These are phyloP conservation scores for Onchidella celtica DNA, from an alignment of 2,888 invertebrate species.

Conservation along the genomic window DNA sequence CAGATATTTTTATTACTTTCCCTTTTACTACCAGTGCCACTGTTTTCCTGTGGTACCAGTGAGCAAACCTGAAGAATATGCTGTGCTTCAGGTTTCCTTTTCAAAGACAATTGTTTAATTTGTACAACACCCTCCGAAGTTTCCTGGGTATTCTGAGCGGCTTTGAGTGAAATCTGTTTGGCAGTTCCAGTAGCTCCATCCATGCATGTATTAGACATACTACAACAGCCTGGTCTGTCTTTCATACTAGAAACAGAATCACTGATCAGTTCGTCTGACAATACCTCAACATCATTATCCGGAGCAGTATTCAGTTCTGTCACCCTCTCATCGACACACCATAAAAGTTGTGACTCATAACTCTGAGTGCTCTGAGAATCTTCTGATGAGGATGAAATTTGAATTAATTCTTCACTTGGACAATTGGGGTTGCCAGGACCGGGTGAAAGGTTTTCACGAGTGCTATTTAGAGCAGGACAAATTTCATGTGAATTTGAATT, in stretches of 20 bases:
- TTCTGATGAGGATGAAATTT: slow-evolving; percentile 19
- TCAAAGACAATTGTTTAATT: neutral
- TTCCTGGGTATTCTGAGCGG: too few species aligned
- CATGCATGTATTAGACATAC: neutral
- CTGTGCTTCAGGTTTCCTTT: neutral
- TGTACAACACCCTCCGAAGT: too few species aligned
- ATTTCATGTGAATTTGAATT: too few species aligned
- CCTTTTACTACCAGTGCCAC: too few species aligned
- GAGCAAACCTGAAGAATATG: neutral
- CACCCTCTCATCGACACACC: neutral
- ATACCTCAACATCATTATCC: neutral
- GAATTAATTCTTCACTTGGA: neutral
- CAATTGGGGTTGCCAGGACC: neutral
- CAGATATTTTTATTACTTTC: too few species aligned
- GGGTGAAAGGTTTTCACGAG: neutral
- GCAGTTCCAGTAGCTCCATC: neutral
- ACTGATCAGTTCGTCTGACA: too few species aligned
- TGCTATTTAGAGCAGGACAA: neutral
- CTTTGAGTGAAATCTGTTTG: too few species aligned
- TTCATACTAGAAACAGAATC: too few species aligned
- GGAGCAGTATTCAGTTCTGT: neutral
- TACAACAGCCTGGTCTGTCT: too few species aligned
- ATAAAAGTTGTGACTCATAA: slow-evolving; percentile 20
- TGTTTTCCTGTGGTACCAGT: neutral
- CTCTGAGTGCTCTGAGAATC: neutral